A percentile compares a stretch with the other conserved stretches of the same genome.
Conservation (phyloP, 2,797 vertebrate genomes). For the Karalla daura region DNA sequence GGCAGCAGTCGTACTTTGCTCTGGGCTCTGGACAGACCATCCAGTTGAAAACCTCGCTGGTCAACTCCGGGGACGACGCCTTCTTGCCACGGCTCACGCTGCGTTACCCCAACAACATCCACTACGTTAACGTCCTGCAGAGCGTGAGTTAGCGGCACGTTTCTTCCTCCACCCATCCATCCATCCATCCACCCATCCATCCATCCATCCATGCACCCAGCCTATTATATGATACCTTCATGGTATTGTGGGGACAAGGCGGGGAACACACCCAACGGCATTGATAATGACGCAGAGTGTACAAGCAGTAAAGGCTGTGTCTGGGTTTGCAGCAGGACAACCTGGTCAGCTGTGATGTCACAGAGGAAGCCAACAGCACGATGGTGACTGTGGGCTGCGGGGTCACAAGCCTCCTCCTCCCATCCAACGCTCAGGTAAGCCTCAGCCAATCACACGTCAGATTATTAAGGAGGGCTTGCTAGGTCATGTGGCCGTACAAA, state of each 20-base stretch:
- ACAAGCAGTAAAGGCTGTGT: conserved; percentile 5
- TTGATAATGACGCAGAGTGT: no score
- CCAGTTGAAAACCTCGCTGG: conserved; percentile 85
- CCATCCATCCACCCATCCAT: no score
- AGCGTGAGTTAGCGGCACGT: conserved; percentile 51
- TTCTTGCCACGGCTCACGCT: conserved; percentile 88
- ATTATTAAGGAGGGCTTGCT: no score
- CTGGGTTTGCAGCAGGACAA: conserved; percentile 85
- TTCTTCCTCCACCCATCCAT: no score
- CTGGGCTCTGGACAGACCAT: conserved; percentile 88
- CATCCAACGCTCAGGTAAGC: conserved; percentile 86
- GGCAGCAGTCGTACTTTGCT: conserved; percentile 81
- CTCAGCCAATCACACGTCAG: conserved; percentile 1
- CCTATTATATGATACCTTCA: no score
- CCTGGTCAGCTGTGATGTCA: conserved; percentile 87
- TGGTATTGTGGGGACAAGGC: no score
- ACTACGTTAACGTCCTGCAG: conserved; percentile 88
- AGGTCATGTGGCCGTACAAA: no score
- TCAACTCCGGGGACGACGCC: conserved; percentile 91
- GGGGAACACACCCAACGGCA: no score
- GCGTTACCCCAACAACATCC: conserved; percentile 87
- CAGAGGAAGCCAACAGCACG: conserved; percentile 81
- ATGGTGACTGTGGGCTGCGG: conserved; percentile 83
- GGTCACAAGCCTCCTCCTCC: conserved; percentile 87
- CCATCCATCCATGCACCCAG: no score